These are phyloP conservation scores for Chamaea fasciata DNA, from an alignment of 2,113 vertebrate genomes.

Conservation along the genomic window DNA sequence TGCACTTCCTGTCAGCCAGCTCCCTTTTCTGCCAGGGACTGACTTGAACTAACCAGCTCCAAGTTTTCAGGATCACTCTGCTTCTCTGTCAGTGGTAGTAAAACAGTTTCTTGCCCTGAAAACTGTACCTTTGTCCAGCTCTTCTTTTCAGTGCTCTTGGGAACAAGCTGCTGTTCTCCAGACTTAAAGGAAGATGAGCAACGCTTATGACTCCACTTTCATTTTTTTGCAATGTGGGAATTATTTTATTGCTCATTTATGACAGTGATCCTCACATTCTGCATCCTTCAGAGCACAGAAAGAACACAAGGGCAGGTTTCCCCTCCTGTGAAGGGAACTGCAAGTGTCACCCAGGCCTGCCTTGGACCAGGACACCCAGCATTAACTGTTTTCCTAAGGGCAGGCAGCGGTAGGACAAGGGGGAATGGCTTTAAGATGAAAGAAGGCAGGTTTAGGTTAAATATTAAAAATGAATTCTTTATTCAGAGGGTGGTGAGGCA, in stretches of 20 bases:
- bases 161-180: neutral
- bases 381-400: neutral
- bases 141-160: neutral
- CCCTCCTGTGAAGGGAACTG: neutral
- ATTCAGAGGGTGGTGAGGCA: neutral
- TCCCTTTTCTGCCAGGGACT: neutral
- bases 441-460: neutral
- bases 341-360: neutral
- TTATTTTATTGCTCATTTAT: neutral
- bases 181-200: neutral
- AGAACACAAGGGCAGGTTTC: accelerated
- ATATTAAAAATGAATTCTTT: neutral
- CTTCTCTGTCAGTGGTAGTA: neutral
- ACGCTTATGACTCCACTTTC: neutral
- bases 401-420: neutral
- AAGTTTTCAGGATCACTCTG: neutral
- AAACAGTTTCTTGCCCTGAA: neutral
- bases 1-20: neutral
- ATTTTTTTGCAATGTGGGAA: neutral
- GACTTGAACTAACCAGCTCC: neutral
- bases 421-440: neutral
- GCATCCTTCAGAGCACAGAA: neutral
- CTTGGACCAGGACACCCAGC: neutral
- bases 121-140: neutral
- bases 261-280: neutral